These are phyloP conservation scores for Myopa tessellatipennis DNA, from an alignment of 2,888 invertebrate genomes.

Conservation along the genomic window DNA sequence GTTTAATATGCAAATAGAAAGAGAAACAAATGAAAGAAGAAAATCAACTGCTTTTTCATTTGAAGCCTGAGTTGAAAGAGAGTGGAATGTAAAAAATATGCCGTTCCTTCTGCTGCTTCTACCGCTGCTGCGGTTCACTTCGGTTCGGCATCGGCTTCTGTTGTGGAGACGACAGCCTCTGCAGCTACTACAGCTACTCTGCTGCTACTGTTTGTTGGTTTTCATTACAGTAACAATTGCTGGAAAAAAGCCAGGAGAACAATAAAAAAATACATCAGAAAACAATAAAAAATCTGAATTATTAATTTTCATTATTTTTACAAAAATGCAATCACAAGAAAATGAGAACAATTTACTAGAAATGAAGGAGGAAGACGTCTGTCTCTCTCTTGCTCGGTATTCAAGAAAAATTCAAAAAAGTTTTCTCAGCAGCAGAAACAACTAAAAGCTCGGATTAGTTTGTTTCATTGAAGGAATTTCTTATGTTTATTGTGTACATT, in stretches of 20 bases:
- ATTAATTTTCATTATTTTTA: slow-evolving; percentile 36
- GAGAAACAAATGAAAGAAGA: neutral
- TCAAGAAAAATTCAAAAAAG: slow-evolving; percentile 3
- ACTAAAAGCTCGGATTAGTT: slow-evolving; percentile 29
- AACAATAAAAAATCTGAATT: slow-evolving; percentile 15
- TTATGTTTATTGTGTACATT: slow-evolving; percentile 13
- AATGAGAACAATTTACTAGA: neutral
- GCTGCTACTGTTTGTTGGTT: too few species aligned
- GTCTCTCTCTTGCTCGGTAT: too few species aligned
- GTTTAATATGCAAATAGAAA: too few species aligned
- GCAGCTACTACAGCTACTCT: too few species aligned
- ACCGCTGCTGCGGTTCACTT: too few species aligned
- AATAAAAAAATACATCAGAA: neutral
- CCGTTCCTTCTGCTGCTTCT: too few species aligned
- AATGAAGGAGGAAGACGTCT: neutral
- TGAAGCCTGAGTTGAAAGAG: too few species aligned
- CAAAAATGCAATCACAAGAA: slow-evolving; percentile 31
- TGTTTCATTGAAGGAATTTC: slow-evolving; percentile 31
- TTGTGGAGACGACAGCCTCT: too few species aligned
- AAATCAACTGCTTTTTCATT: neutral
- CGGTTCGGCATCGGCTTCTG: too few species aligned
- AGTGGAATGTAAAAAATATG: too few species aligned
- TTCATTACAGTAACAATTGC: too few species aligned
- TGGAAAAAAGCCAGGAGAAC: neutral
- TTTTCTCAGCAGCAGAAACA: slow-evolving; percentile 2